phyloP scores from a whole-genome alignment of 2,797 vertebrate species.

The Argentina silus region DNA sequence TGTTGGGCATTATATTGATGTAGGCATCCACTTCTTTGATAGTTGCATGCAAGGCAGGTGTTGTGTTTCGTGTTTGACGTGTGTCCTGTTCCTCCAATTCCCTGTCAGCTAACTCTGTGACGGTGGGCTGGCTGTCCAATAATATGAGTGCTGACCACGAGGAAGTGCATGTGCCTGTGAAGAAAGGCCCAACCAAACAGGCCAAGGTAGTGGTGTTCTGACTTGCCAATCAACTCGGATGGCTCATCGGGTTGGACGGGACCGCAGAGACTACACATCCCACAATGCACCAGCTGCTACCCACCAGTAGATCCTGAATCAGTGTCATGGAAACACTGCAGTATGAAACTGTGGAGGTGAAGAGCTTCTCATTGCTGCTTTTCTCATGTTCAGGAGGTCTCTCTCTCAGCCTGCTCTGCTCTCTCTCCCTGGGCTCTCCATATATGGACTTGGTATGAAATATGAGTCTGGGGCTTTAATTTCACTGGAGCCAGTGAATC shows the following conservation, averaged over 20 bases:
- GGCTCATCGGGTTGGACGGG: neutral
- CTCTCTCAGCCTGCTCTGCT: neutral
- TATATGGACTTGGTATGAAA: too few relatives aligned
- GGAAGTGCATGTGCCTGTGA: slow-evolving; percentile 77
- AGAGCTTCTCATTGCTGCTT: neutral
- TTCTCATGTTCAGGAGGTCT: neutral
- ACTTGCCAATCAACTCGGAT: slow-evolving; percentile 35
- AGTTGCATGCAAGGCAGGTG: too few relatives aligned
- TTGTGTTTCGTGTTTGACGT: neutral
- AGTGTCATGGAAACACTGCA: neutral
- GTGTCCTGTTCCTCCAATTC: neutral
- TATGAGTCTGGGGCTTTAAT: too few relatives aligned
- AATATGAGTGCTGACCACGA: slow-evolving; percentile 93
- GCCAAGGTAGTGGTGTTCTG: slow-evolving; percentile 88
- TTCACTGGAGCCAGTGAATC: too few relatives aligned
- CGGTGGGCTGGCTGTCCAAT: slow-evolving; percentile 85
- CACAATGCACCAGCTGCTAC: neutral
- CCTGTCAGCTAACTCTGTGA: slow-evolving; percentile 80
- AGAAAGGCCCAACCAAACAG: slow-evolving; percentile 72
- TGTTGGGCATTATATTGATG: neutral
- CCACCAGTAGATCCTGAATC: neutral
- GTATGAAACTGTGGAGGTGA: neutral
- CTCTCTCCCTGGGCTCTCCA: neutral
- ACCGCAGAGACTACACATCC: neutral
- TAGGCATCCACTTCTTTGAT: neutral